phyloP scores from a whole-genome alignment of 2,888 invertebrate species.

The Drosophila mimetica region DNA sequence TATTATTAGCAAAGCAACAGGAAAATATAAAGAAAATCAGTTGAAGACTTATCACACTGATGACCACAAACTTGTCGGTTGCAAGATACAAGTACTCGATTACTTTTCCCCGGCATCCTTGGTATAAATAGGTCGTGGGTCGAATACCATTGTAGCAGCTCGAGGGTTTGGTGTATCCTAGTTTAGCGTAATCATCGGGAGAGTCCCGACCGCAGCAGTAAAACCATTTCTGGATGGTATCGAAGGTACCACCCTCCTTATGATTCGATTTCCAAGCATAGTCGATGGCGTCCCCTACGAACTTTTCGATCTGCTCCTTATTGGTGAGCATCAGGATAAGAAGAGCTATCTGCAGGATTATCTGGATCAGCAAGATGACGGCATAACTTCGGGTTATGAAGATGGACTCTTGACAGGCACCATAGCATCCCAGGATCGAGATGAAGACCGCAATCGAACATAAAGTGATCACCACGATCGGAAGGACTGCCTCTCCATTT shows the following conservation, averaged over 20 bases:
- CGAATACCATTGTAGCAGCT: background rate
- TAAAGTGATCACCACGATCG: slow-evolving; percentile 88
- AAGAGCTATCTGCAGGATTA: slow-evolving; percentile 90
- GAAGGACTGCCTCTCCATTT: slow-evolving; percentile 85
- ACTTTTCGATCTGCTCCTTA: slow-evolving; percentile 83
- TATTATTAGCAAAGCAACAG: background rate
- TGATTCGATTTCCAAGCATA: slow-evolving; percentile 83
- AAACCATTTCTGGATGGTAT: slow-evolving; percentile 55
- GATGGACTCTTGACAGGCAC: slow-evolving; percentile 88
- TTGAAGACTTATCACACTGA: background rate
- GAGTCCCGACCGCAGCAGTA: slow-evolving; percentile 81
- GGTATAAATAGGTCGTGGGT: background rate
- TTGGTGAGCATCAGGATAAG: slow-evolving; percentile 88
- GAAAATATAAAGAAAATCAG: background rate
- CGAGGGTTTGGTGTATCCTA: slow-evolving; percentile 38
- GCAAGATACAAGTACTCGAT: slow-evolving; percentile 57
- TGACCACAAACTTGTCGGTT: background rate
- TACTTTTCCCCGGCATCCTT: slow-evolving; percentile 76
- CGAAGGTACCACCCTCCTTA: slow-evolving; percentile 66
- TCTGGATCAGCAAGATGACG: slow-evolving; percentile 88
- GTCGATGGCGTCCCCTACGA: slow-evolving; percentile 86
- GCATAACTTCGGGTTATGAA: slow-evolving; percentile 90
- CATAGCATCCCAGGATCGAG: slow-evolving; percentile 96
- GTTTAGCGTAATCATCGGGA: slow-evolving; percentile 62
- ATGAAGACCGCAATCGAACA: slow-evolving; percentile 91